A percentile compares a stretch with the other conserved stretches of the same genome.
These are phyloP conservation scores for Onychostruthus taczanowskii DNA, from an alignment of 2,113 vertebrate species.

Conservation along the genomic window DNA sequence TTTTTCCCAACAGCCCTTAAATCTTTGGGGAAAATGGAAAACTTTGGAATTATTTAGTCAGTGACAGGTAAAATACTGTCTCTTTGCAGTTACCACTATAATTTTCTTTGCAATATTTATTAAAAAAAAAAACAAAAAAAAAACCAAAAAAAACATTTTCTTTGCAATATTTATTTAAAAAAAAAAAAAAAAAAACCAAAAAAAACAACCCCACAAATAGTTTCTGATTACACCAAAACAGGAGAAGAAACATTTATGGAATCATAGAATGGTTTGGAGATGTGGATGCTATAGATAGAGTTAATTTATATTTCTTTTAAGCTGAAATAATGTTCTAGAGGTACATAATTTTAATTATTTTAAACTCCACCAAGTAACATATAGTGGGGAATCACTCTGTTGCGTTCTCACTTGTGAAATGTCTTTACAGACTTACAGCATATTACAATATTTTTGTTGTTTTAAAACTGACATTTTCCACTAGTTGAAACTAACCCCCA, in stretches of 20 bases:
- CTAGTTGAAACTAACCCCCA: neutral
- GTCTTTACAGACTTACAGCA: neutral
- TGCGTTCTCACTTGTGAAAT: neutral
- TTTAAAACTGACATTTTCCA: neutral
- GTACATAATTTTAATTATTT: neutral
- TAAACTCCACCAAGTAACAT: neutral
- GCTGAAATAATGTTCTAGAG: neutral
- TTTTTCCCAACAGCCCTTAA: neutral
- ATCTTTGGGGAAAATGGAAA: neutral
- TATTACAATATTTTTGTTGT: neutral
- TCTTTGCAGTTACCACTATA: neutral
- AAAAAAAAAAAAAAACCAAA: too few species aligned
- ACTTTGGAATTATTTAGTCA: neutral
- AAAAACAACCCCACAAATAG: neutral
- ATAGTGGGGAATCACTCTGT: neutral
- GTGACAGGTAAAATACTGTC: neutral
- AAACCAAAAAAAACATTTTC: neutral
- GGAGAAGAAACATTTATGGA: neutral
- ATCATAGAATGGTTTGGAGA: neutral
- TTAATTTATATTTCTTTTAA: neutral
- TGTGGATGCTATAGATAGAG: neutral
- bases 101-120: neutral
- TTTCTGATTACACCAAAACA: neutral
- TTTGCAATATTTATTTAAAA: neutral
- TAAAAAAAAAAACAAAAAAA: neutral